Evolutionary conservation across 1,140 invertebrate genomes (phyloP).

Genomic region (Homarus americanus): DNA sequence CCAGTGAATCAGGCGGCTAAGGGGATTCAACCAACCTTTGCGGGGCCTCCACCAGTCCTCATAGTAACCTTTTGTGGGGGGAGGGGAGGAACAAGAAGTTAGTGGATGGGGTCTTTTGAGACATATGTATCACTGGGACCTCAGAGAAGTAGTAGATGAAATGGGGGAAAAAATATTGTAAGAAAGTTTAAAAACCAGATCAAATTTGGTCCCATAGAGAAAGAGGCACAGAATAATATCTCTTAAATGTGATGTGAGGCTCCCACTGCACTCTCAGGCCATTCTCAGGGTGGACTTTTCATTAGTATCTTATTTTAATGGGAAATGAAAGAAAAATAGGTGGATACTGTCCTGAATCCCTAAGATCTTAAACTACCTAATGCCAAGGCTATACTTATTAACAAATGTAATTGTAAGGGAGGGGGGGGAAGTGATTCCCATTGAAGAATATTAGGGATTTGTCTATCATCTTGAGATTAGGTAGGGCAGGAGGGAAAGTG

Average conservation of each 20-base stretch:
- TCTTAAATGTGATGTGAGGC: not conserved
- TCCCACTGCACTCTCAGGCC: not conserved
- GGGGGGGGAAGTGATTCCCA: too few relatives aligned
- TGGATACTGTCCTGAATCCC: not conserved
- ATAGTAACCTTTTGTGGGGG: constrained; percentile 93
- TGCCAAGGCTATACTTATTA: not conserved
- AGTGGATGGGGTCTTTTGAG: constrained; percentile 14
- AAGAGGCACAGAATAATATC: not conserved
- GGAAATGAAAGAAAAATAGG: not conserved
- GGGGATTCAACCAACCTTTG: constrained; percentile 86
- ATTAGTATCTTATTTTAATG: not conserved
- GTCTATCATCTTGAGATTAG: not conserved
- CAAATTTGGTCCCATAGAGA: not conserved
- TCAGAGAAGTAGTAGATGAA: not conserved
- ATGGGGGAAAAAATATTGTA: not conserved
- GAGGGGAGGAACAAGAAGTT: constrained; percentile 87
- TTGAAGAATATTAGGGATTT: too few relatives aligned
- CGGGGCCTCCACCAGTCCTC: constrained; percentile 97
- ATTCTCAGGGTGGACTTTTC: not conserved
- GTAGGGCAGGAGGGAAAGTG: constrained; percentile 26
- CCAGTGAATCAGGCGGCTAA: constrained; percentile 28
- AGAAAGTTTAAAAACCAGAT: not conserved
- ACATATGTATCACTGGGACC: not conserved
- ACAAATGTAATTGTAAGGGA: too few relatives aligned
- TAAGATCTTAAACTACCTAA: not conserved